These are phyloP conservation scores for Trilocha varians DNA, from an alignment of 2,888 invertebrate species.

Conservation along the genomic window DNA sequence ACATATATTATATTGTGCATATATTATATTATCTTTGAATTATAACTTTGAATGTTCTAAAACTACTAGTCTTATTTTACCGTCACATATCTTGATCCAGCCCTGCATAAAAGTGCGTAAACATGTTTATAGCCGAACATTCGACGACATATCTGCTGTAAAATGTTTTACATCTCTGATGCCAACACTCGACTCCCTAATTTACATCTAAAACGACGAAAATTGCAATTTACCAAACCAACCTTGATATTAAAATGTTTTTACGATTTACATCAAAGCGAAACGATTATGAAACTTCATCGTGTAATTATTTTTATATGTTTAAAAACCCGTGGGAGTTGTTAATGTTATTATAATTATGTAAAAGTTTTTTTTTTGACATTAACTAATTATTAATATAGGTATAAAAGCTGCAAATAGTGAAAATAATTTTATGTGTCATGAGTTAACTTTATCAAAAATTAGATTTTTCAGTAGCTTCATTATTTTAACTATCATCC, in stretches of 20 bases:
- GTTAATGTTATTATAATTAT: background rate
- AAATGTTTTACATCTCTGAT: conserved; percentile 20
- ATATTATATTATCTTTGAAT: too few relatives aligned
- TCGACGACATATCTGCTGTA: conserved; percentile 19
- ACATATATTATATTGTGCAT: too few relatives aligned
- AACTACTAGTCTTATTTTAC: background rate
- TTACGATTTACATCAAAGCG: background rate
- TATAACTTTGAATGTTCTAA: too few relatives aligned
- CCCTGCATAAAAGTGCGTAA: conserved; percentile 13
- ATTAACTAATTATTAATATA: too few relatives aligned
- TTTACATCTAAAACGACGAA: conserved; percentile 2
- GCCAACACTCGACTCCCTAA: conserved; percentile 2
- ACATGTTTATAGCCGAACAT: conserved; percentile 20
- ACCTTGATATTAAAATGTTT: background rate
- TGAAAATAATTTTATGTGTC: too few relatives aligned
- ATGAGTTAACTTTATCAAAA: too few relatives aligned
- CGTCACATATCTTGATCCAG: conserved; percentile 1
- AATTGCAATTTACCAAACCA: background rate
- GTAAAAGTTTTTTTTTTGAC: too few relatives aligned
- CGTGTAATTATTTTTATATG: background rate
- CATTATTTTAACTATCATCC: too few relatives aligned
- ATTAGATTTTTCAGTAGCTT: too few relatives aligned
- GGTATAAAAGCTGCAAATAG: too few relatives aligned
- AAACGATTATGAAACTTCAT: background rate
- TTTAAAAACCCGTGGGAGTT: background rate